Base-by-base conservation (phyloP, 2,888 invertebrate species). In the Caenorhabditis uteleia region DNA sequence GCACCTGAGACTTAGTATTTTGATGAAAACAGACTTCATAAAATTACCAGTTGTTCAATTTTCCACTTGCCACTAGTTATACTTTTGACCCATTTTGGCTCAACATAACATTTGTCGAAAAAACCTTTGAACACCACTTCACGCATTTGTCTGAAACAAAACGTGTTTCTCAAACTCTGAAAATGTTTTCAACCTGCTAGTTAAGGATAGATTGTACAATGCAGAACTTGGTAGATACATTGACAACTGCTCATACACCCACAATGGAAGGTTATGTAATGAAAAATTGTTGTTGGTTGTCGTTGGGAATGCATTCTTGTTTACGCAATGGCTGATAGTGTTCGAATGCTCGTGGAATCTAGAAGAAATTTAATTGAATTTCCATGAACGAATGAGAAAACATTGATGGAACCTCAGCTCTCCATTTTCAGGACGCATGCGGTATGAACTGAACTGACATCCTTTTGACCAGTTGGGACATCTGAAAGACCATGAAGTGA, bases 391-490 rank as follows among this genome's bases (percentile, higher is more conserved):
- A 23, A 40, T 27, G 14, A 16, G 16, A 43, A 21, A 20, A 39
- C n/a, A 14, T n/a, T 23, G 2, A n/a, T n/a, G n/a, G n/a, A n/a
- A 62, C 62, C 26, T 51, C 6, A 62, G 16, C 4, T 47, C 40
- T 43, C 64, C 64, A 20, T 12, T 20, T 21, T 31, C 14, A 1
- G 46, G 20, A 14, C 42, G 6, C 14, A 64, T 26, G 7, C 64
- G 54, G 2, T 29, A 27, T 4, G 57, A 29, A 8, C 12, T 34
- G 20, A 67, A 67, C 4, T 27, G 16, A 36, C 66, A 67, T 8
- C 70, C 70, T 12, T 54, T 51, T 10, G 42, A 23, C 67, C 67
- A 70, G 36, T 70, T 70, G 0, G 70, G 70, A 53, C 70, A 70
- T 25, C 70, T 51, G 4, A 25, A 57, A 27, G 4, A n/a, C 16